Conservation (phyloP, 2,113 vertebrate genomes). For the Antidorcas marsupialis region DNA sequence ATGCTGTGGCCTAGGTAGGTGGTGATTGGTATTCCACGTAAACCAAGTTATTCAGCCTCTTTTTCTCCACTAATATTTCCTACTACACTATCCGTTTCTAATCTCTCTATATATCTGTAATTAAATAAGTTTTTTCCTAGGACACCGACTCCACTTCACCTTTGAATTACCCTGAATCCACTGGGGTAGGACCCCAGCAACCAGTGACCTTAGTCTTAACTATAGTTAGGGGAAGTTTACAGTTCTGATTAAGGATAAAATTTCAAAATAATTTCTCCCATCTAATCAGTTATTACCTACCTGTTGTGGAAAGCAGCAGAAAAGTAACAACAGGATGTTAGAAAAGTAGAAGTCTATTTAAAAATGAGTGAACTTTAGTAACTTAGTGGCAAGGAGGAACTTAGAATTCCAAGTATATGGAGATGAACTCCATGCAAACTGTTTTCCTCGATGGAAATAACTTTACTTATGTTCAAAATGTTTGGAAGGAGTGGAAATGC, state of each 20-base stretch:
- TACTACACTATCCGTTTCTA: no score
- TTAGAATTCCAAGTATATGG: background rate
- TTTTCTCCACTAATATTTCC: no score
- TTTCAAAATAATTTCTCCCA: background rate
- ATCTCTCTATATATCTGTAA: no score
- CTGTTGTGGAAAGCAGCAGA: background rate
- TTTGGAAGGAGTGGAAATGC: background rate
- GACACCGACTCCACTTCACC: no score
- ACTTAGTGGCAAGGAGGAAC: background rate
- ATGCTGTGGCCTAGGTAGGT: no score
- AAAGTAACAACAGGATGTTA: background rate
- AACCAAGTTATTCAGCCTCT: no score
- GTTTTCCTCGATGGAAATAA: background rate
- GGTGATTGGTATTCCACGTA: no score
- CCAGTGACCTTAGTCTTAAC: background rate
- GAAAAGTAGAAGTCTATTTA: background rate
- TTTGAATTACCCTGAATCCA: no score
- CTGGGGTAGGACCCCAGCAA: no score
- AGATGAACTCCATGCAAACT: background rate
- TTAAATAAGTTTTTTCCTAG: no score
- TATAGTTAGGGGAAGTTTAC: background rate
- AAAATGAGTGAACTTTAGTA: background rate
- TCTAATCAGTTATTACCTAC: background rate
- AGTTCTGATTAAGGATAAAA: background rate
- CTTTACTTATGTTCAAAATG: background rate